phyloP scores from a whole-genome alignment of 2,797 vertebrate species.

The Falco biarmicus region DNA sequence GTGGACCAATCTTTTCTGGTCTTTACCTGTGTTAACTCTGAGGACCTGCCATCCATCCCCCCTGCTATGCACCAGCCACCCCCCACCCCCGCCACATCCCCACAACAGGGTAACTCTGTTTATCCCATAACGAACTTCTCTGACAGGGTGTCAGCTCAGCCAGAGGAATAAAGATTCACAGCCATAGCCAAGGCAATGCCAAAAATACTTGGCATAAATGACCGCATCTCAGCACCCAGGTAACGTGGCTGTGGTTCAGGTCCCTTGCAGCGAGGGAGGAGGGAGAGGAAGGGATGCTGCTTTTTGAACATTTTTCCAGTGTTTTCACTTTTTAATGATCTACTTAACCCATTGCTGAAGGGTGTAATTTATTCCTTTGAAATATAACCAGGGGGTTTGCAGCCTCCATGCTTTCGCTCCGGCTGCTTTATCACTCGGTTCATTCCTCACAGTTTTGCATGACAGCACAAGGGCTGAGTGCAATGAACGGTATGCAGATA shows the following conservation, averaged over 20 bases:
- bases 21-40: neutral
- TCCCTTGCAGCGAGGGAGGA: neutral
- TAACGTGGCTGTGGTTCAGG: neutral
- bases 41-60: neutral
- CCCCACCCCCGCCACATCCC: neutral
- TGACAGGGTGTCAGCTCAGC: neutral
- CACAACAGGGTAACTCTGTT: neutral
- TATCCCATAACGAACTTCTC: neutral
- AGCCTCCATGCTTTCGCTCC: neutral
- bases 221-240: neutral
- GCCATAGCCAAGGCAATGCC: neutral
- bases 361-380: neutral
- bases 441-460: slow-evolving; percentile 53
- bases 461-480: slow-evolving; percentile 25
- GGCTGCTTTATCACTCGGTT: neutral
- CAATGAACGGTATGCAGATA: slow-evolving; percentile 52
- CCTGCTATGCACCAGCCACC: neutral
- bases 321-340: slow-evolving; percentile 25
- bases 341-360: slow-evolving; percentile 13
- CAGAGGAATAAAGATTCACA: neutral
- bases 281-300: neutral
- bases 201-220: neutral
- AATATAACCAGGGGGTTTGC: neutral
- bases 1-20: neutral
- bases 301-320: neutral